Base-by-base conservation (phyloP, 2,797 vertebrate genomes). In the Aplochiton taeniatus region DNA sequence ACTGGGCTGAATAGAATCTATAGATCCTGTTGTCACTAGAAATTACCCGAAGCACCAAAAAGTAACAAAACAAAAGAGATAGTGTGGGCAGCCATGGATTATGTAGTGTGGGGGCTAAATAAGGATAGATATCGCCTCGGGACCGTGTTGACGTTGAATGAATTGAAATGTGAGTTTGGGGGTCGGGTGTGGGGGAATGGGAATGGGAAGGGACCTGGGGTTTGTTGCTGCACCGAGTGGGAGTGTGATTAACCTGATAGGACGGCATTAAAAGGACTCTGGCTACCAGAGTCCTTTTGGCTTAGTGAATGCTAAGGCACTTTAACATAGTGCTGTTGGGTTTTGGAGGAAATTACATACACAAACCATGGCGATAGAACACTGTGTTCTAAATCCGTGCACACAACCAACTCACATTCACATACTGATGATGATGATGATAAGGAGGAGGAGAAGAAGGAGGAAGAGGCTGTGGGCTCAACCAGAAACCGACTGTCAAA, bases 161-260 rank as follows among this genome's bases (percentile, higher is more conserved):
- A 73, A 74, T 71, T 73, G 52, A 75, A 70, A 70, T 66, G 75
- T 42, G 64, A 47, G 60, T 45, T 65, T 44, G 18, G 19, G 54
- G 47, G 47, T 7, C 9, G 64, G 58, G 59, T 17, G 18, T 9
- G 61, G 52, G 58, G 19, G 9, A n/a, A n/a, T n/a, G n/a, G n/a
- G 12, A 43, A 6, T 45, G 44, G 55, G 46, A 9, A 48, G 17
- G 20, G 52, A 54, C 9, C 18, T 19, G 73, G 46, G 64, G 65
- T n/a, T n/a, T n/a, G 68, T 79, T 78, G 76, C 77, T 51, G 53
- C 68, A 16, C 63, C 48, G 46, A 58, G 66, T 80, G 70, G 41
- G 51, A 64, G 18, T 79, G 53, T 58, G 51, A 31, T 52, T 63
- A 19, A 75, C 69, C 61, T 69, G 69, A 73, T 66, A 64, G 62